Conservation (phyloP, 1,140 invertebrate species). For the Psix sp. region DNA sequence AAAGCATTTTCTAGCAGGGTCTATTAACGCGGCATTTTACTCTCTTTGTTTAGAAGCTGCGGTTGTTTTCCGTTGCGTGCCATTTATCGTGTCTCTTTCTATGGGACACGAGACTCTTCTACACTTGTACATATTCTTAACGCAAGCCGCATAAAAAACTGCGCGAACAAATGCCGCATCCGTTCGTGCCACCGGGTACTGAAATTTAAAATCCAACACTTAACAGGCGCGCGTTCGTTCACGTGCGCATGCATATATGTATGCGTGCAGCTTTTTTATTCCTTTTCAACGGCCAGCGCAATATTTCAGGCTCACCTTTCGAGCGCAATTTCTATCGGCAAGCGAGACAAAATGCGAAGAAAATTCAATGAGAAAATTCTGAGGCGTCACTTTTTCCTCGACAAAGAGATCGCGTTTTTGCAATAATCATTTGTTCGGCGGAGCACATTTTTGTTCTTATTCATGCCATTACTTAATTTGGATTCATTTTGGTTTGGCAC, state of each 20-base stretch:
- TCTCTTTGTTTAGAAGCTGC: constrained; percentile 42
- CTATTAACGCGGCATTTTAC: constrained; percentile 32
- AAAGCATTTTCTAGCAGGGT: constrained; percentile 17
- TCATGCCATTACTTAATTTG: too few relatives aligned
- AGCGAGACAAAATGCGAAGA: constrained; percentile 25
- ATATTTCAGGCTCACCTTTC: constrained; percentile 42
- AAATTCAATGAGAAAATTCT: constrained; percentile 39
- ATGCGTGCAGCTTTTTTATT: not conserved
- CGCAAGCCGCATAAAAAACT: constrained; percentile 57
- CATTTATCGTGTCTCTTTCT: constrained; percentile 48
- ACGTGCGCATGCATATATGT: constrained; percentile 20
- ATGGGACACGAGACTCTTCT: constrained; percentile 51
- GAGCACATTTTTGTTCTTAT: too few relatives aligned
- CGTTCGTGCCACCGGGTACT: constrained; percentile 56
- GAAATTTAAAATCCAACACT: constrained; percentile 57
- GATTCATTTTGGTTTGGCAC: too few relatives aligned
- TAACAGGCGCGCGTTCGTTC: constrained; percentile 25
- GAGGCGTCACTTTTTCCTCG: too few relatives aligned
- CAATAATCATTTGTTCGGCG: too few relatives aligned
- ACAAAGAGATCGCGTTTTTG: too few relatives aligned
- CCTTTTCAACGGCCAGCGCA: constrained; percentile 29
- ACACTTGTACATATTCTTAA: constrained; percentile 58
- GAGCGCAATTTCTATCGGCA: constrained; percentile 39
- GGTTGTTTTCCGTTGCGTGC: constrained; percentile 42
- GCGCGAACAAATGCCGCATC: constrained; percentile 58